Conservation (phyloP, 2,797 vertebrate species). For the Falco concolor region DNA sequence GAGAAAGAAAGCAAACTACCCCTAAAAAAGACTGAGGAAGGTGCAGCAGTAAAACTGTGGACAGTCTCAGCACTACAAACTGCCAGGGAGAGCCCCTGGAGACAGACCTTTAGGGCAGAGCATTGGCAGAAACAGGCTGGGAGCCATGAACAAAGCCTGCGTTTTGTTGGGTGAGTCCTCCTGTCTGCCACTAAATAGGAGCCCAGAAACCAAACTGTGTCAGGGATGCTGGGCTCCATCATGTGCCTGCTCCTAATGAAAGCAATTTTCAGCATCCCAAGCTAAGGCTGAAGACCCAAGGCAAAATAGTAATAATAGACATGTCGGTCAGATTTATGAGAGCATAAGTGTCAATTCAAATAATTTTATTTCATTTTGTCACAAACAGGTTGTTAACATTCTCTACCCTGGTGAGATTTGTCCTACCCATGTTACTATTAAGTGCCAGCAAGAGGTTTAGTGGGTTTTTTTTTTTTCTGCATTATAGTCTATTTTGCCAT, state of each 20-base stretch:
- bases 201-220: not conserved
- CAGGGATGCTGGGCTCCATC: not conserved
- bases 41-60: not conserved
- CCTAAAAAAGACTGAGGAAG: not conserved
- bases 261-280: not conserved
- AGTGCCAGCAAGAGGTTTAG: slow-evolving; percentile 10
- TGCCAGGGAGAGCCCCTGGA: not conserved
- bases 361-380: slow-evolving; percentile 22
- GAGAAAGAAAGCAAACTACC: not conserved
- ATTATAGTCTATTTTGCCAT: slow-evolving; percentile 48
- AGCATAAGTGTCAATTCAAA: not conserved
- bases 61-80: not conserved
- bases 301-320: not conserved
- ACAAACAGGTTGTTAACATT: not conserved
- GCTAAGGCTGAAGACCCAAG: not conserved
- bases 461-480: not conserved
- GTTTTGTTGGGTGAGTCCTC: not conserved
- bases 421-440: slow-evolving; percentile 6
- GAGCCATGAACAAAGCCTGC: not conserved
- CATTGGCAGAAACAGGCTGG: not conserved
- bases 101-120: not conserved
- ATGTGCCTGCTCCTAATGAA: not conserved
- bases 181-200: not conserved
- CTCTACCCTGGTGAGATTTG: slow-evolving; percentile 6
- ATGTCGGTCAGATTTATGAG: not conserved